Conservation (phyloP, 2,113 vertebrate genomes). For the Mus pahari region DNA sequence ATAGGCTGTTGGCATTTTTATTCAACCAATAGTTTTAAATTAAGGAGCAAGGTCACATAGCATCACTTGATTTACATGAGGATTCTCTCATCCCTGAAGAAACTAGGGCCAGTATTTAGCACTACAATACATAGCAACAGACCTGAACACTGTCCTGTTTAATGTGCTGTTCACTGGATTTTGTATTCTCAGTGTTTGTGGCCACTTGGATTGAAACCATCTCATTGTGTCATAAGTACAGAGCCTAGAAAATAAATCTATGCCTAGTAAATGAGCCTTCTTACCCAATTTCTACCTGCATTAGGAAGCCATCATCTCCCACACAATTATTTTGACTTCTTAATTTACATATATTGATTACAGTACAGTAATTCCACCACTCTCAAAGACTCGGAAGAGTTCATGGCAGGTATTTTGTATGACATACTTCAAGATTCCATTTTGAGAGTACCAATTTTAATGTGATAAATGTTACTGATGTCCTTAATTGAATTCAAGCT, state of each 20-base stretch:
- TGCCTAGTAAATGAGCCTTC: neutral
- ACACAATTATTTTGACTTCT: constrained; percentile 25
- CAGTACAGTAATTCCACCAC: constrained; percentile 14
- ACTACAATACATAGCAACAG: too few relatives aligned
- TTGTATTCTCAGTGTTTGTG: neutral
- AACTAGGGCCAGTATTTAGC: too few relatives aligned
- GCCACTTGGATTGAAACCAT: neutral
- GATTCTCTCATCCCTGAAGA: too few relatives aligned
- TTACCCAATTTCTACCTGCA: neutral
- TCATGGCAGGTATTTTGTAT: constrained; percentile 22
- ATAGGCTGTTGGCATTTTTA: too few relatives aligned
- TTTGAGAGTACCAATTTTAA: constrained; percentile 50
- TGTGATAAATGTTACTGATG: constrained; percentile 21
- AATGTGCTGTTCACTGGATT: neutral
- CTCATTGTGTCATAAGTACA: neutral
- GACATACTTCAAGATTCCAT: neutral
- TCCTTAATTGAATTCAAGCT: constrained; percentile 21
- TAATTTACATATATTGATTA: constrained; percentile 40
- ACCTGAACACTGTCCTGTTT: neutral
- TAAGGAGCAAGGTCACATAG: too few relatives aligned
- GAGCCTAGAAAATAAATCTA: neutral
- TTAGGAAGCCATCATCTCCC: neutral
- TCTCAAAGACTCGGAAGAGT: neutral
- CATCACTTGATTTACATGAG: too few relatives aligned
- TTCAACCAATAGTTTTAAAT: too few relatives aligned